phyloP scores from a whole-genome alignment of 92 coral and sea anemone genomes.

The Hydrozoanthus gracilis region DNA sequence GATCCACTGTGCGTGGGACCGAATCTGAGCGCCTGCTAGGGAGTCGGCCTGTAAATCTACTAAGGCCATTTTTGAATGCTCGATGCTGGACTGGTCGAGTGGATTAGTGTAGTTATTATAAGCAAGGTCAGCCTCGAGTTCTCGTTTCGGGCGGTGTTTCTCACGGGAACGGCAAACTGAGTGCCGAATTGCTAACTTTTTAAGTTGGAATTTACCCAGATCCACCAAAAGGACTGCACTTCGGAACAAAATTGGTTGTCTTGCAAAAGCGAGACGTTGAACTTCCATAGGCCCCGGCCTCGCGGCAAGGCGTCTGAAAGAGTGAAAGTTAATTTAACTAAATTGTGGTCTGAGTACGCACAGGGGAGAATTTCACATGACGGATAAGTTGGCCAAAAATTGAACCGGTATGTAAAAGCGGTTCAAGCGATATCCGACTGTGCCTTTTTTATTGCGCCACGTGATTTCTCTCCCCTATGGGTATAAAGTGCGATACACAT shows the following conservation, averaged over 20 bases:
- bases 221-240: neutral
- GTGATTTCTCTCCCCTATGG: no score
- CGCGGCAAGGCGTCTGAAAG: neutral
- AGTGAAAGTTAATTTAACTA: no score
- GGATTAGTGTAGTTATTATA: neutral
- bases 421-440: neutral
- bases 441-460: neutral
- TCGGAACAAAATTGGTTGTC: no score
- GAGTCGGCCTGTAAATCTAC: neutral
- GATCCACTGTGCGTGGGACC: neutral
- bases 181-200: neutral
- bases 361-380: neutral
- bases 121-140: no score
- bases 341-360: no score
- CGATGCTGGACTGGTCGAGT: neutral
- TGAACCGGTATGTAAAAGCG: neutral
- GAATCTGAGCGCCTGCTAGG: neutral
- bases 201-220: neutral
- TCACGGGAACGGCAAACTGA: neutral
- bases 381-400: neutral
- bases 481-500: neutral
- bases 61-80: neutral
- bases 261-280: no score
- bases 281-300: neutral
- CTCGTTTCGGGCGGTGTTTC: no score